Evolutionary conservation across 2,888 invertebrate species (phyloP), one percentile per base, ranked within the genome.

Genomic region (Mesorhabditis spiculigera): DNA sequence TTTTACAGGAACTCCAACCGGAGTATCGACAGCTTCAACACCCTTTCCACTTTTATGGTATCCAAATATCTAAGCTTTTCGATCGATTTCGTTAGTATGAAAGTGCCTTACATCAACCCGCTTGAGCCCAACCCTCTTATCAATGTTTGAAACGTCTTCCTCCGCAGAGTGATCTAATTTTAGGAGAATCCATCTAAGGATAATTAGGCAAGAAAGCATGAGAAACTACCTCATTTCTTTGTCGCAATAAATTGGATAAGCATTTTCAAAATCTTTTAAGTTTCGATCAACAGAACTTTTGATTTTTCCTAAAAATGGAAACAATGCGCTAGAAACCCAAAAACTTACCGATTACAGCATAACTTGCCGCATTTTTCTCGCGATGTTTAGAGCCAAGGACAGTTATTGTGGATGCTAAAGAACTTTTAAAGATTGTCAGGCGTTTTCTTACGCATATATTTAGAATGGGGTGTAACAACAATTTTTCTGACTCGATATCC

Each of bases 401-500:
- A 50, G 58, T 13, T 10, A 50, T 50, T 13, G n/a, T 50, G 8
- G 58, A 50, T n/a, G 58, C 58, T 50, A 50, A 50, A 13, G 8
- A 10, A 50, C 58, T 50, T 50, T 50, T 50, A 50, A n/a, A 50
- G n/a, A 13, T 50, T 13, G 58, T 28, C 28, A 28, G 28, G 28
- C 28, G n/a, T 50, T 50, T 50, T 50, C 58, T 50, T n/a, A 50
- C 58, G 58, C n/a, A 50, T 13, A 50, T 50, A 50, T 50, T 50
- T 10, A 13, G 58, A n/a, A 50, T 50, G 8, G 10, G 58, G 58
- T 50, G 58, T 50, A n/a, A 50, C 58, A 50, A n/a, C 58, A 50
- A 50, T 50, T 50, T 50, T 50, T 50, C 58, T 10, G 58, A 50
- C n/a, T 50, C 58, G 58, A 10, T 13, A 13, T 50, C 58, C 58